Evolutionary conservation across 2,113 vertebrate genomes (phyloP).

Genomic region (Pelvicachromis taeniatus): DNA sequence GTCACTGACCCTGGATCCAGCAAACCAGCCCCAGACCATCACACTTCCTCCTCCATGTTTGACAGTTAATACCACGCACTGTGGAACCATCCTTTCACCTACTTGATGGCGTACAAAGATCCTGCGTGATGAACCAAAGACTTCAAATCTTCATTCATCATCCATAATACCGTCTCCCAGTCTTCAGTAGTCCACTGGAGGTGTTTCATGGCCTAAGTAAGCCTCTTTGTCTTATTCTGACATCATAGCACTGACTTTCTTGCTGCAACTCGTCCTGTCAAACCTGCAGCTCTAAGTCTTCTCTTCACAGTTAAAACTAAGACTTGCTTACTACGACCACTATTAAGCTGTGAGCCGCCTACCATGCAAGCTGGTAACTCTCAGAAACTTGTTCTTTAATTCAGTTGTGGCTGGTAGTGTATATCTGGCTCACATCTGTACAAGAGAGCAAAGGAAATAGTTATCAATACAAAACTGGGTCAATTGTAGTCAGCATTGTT

Average conservation of each 20-base stretch:
- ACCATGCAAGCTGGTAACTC: neutral
- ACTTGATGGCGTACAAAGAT: neutral
- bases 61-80: neutral
- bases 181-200: rapidly evolving
- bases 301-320: neutral
- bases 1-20: neutral
- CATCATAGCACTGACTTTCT: neutral
- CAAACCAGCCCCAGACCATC: neutral
- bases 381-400: neutral
- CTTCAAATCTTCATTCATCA: neutral
- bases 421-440: too few relatives aligned
- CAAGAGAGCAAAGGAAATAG: neutral
- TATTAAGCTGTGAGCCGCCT: neutral
- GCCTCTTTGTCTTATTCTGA: neutral
- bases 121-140: neutral
- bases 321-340: neutral
- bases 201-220: neutral
- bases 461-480: neutral
- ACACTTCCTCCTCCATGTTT: neutral
- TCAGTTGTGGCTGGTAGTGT: too few relatives aligned
- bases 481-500: neutral
- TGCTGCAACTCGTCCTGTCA: neutral
- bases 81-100: neutral
- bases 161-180: neutral
- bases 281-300: neutral